Conservation (phyloP, 1,140 invertebrate species). For the Brachionus rotundiformis region DNA sequence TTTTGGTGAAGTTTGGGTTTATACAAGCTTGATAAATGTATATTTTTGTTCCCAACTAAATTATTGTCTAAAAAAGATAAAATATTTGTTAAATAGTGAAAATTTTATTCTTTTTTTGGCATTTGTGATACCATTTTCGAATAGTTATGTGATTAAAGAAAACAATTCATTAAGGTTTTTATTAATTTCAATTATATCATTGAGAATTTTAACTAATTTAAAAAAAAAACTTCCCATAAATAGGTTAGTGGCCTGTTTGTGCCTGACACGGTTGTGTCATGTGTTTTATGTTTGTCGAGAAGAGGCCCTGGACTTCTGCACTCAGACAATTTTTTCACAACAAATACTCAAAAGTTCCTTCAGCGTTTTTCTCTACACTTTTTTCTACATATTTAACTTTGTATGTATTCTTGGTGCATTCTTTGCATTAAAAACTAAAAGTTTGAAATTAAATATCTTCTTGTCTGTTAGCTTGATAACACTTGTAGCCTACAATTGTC, state of each 20-base stretch:
- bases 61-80: not conserved
- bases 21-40: not conserved
- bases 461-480: not conserved
- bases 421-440: not conserved
- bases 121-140: conserved; percentile 41
- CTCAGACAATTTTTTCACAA: not conserved
- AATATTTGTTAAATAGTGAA: not conserved
- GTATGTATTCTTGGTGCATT: not conserved
- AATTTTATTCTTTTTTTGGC: conserved; percentile 3
- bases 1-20: not conserved
- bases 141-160: conserved; percentile 25
- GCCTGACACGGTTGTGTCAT: not conserved
- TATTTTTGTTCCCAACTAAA: not conserved
- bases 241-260: not conserved
- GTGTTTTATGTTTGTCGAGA: conserved; percentile 51
- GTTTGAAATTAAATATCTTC: not conserved
- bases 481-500: not conserved
- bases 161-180: conserved; percentile 33
- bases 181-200: not conserved
- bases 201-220: not conserved
- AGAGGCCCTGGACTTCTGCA: not conserved
- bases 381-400: conserved; percentile 23
- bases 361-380: not conserved
- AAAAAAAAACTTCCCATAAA: not conserved
- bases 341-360: not conserved